Percentiles rank a stretch among this genome's conserved stretches.
phyloP scores from a whole-genome alignment of 2,113 vertebrate species.

The Atlantisia rogersi region DNA sequence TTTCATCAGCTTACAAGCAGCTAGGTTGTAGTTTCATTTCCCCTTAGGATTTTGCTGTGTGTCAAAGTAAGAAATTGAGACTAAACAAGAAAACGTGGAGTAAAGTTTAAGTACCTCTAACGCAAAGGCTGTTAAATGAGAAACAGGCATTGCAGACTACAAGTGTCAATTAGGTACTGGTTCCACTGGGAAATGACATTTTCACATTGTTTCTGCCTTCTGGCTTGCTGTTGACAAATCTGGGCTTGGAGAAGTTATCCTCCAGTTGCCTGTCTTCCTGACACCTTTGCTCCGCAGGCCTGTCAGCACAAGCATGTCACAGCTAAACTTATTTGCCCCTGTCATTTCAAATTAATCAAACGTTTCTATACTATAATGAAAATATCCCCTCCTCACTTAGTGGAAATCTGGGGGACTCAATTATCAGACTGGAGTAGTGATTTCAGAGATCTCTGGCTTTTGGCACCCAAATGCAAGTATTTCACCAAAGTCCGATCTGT shows the following conservation, averaged over 20 bases:
- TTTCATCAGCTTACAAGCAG: constrained; percentile 41
- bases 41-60: constrained; percentile 21
- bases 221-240: constrained; percentile 24
- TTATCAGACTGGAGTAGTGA: background rate
- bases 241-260: background rate
- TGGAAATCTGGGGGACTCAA: background rate
- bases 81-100: constrained; percentile 38
- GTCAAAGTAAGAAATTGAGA: constrained; percentile 49
- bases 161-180: constrained; percentile 27
- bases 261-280: background rate
- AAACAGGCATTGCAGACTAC: constrained; percentile 23
- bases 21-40: constrained; percentile 23
- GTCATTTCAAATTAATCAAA: background rate
- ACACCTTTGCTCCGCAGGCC: background rate
- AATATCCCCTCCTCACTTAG: background rate
- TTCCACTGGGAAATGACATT: constrained; percentile 46
- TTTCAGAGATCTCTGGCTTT: background rate
- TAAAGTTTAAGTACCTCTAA: constrained; percentile 28
- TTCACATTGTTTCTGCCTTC: constrained; percentile 40
- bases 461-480: background rate
- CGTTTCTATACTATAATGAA: background rate
- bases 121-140: constrained; percentile 40
- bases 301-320: background rate
- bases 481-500: background rate
- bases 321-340: background rate